Evolutionary conservation across 2,797 vertebrate species (phyloP).

Genomic region (Selene dorsalis): DNA sequence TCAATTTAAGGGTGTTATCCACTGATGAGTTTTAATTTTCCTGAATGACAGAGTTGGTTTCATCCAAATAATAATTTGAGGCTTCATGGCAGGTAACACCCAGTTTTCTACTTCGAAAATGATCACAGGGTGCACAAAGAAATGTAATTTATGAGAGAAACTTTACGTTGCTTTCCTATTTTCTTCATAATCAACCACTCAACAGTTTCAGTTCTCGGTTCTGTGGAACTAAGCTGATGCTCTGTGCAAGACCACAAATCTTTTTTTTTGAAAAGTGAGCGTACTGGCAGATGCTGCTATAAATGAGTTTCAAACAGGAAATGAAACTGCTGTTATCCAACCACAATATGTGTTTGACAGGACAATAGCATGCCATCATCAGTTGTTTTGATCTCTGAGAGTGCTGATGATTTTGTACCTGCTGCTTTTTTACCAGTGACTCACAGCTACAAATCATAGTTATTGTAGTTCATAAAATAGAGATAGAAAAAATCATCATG

Average conservation of each 20-base stretch:
- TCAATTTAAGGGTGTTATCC: constrained; percentile 40
- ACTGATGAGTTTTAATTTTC: constrained; percentile 48
- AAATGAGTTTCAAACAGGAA: constrained; percentile 27
- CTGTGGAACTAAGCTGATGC: neutral
- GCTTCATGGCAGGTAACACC: constrained; percentile 27
- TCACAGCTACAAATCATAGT: neutral
- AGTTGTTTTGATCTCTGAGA: constrained; percentile 11
- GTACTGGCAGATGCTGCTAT: too few species aligned
- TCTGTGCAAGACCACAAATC: neutral
- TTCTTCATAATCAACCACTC: constrained; percentile 1
- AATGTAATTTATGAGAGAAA: constrained; percentile 19
- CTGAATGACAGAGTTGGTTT: constrained; percentile 20
- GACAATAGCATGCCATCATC: neutral
- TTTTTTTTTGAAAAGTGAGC: neutral
- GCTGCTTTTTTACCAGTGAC: constrained; percentile 16
- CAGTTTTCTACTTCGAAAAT: constrained; percentile 20
- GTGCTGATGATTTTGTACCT: constrained; percentile 5
- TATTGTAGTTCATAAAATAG: neutral
- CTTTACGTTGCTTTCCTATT: neutral
- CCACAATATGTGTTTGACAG: constrained; percentile 13
- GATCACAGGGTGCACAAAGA: constrained; percentile 2
- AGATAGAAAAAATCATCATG: neutral
- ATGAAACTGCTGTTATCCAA: constrained; percentile 14
- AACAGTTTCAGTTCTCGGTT: neutral
- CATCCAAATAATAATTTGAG: constrained; percentile 42